Base-by-base conservation (phyloP, 2,888 invertebrate genomes). In the Drosophila austrosaltans region DNA sequence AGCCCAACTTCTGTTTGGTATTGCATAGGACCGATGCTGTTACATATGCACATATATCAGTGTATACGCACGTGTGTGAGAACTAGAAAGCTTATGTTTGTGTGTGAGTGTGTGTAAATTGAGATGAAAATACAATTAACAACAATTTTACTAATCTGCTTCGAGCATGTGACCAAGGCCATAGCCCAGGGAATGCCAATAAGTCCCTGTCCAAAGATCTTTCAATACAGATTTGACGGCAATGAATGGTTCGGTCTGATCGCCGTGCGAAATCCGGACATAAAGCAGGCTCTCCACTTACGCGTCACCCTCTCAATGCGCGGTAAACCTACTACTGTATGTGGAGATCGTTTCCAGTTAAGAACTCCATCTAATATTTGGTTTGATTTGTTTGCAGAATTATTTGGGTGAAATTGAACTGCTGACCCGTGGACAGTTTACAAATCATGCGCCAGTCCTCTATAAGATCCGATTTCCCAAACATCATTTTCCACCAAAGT, bases 391-490 rank as follows among this genome's bases (percentile, higher is more conserved):
- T 48, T 75, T 93, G 1, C 90, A 95, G 95, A 93, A 93, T 54
- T 94, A 94, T 83, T 93, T 94, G 44, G 95, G 95, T 0, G 93
- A 93, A 60, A 91, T 95, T 56, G 93, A 94, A 72, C 91, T 95
- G 4, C 82, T 93, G 0, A 93, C 93, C 4, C 91, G 92, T 12
- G 91, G 92, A 53, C 90, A 91, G 57, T 90, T 92, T 12, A 69
- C 76, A 36, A 80, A 89, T n/a, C 88, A 92, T 56, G 86, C 90
- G 25, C 92, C 93, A 0, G 90, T 94, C 2, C 79, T 90, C 8
- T 95, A 95, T 87, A 93, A 93, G 72, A 92, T 95, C 0, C 92
- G 93, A 75, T 95, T 95, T 88, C 95, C 95, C 0, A 92, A 94
- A 63, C 93, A 93, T 54, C 91, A 92, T 36, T 93, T 94, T 1